Evolutionary conservation across 2,113 vertebrate genomes (phyloP).

Genomic region (human (Homo sapiens)): GRCh38 chr4:150426501-150427000

Average conservation of each 20-base stretch:
- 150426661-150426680: background rate
- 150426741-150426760: slow-evolving; percentile 41
- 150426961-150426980: background rate
- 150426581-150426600: background rate
- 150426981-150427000: background rate
- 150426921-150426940: background rate
- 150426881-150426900: slow-evolving; percentile 29
- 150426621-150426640: background rate
- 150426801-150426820: slow-evolving; percentile 36
- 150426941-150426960: background rate
- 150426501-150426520: slow-evolving; percentile 2
- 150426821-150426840: slow-evolving; percentile 52
- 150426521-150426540: slow-evolving; percentile 45
- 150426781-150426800: background rate
- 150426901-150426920: slow-evolving; percentile 58
- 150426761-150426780: slow-evolving; percentile 8
- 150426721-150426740: slow-evolving; percentile 41
- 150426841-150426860: background rate
- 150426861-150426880: slow-evolving; percentile 32
- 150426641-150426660: background rate
- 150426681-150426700: background rate
- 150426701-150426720: slow-evolving; percentile 21
- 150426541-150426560: slow-evolving; percentile 4
- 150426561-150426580: background rate
- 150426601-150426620: background rate